phyloP scores from a whole-genome alignment of 2,888 invertebrate genomes.

The Cerastis leucographa region DNA sequence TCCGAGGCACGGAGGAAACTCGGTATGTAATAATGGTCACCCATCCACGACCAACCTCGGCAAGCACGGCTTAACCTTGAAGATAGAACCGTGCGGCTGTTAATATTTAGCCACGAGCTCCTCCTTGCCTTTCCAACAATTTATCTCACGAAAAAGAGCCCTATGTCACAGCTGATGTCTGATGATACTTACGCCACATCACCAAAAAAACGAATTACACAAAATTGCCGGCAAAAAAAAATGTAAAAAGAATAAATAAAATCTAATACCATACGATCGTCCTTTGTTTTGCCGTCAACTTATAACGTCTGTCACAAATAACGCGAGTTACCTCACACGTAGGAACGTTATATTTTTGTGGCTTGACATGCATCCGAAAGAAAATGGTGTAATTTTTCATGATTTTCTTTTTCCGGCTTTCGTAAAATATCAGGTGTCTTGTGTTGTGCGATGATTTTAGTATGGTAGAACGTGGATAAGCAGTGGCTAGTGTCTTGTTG shows the following conservation, averaged over 20 bases:
- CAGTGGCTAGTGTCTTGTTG: background rate
- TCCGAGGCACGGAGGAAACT: no score
- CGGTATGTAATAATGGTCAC: no score
- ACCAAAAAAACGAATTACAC: background rate
- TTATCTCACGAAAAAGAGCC: no score
- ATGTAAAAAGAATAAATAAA: conserved; percentile 5
- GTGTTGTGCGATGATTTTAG: background rate
- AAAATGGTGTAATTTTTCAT: conserved; percentile 39
- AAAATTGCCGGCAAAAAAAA: background rate
- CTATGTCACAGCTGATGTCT: background rate
- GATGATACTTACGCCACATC: background rate
- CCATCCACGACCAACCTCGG: no score
- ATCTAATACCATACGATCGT: background rate
- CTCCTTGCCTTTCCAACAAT: no score
- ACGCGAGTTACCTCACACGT: conserved; percentile 43
- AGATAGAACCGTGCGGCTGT: no score
- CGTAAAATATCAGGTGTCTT: conserved; percentile 42
- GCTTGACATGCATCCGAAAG: conserved; percentile 37
- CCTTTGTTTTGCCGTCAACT: conserved; percentile 28
- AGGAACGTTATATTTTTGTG: conserved; percentile 45
- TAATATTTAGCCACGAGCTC: no score
- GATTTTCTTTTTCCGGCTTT: conserved; percentile 17
- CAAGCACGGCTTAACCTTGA: no score
- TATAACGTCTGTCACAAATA: conserved; percentile 28
- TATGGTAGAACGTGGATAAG: background rate